Conservation (phyloP, 2,888 invertebrate genomes). For the Cantharis rufa region DNA sequence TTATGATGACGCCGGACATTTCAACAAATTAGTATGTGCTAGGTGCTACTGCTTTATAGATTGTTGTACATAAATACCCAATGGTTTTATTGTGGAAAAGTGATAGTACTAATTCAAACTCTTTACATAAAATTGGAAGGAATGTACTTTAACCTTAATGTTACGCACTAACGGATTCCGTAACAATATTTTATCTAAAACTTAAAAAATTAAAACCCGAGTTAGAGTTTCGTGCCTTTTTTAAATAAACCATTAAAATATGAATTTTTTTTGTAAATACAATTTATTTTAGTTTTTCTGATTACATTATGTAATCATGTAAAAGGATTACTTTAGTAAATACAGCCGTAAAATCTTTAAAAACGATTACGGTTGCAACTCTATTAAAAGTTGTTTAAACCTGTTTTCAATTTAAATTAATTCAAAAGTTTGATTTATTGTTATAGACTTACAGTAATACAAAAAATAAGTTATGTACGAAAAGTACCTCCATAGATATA, state of each 20-base stretch:
- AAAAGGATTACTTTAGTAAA: not conserved
- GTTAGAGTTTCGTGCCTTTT: too few relatives aligned
- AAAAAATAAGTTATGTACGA: not conserved
- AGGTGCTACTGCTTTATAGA: not conserved
- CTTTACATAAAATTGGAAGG: too few relatives aligned
- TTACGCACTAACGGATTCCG: too few relatives aligned
- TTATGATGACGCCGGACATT: slow-evolving; percentile 30
- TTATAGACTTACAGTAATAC: not conserved
- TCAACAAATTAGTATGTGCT: slow-evolving; percentile 21
- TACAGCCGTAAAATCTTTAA: not conserved
- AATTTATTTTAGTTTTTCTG: not conserved
- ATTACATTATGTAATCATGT: not conserved
- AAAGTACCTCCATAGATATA: not conserved
- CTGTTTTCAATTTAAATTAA: not conserved
- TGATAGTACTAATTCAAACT: too few relatives aligned
- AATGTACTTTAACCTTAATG: too few relatives aligned
- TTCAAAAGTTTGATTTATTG: not conserved
- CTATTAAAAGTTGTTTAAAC: not conserved
- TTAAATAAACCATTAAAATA: too few relatives aligned
- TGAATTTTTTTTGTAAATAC: not conserved
- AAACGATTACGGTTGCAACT: not conserved
- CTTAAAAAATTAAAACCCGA: too few relatives aligned
- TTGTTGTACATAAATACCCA: not conserved
- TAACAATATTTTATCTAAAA: too few relatives aligned
- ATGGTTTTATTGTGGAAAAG: too few relatives aligned